Percentiles rank a stretch among this genome's conserved stretches.
These are phyloP conservation scores for Tympanoctomys barrerae DNA, from an alignment of 2,797 vertebrate species.

Conservation along the genomic window DNA sequence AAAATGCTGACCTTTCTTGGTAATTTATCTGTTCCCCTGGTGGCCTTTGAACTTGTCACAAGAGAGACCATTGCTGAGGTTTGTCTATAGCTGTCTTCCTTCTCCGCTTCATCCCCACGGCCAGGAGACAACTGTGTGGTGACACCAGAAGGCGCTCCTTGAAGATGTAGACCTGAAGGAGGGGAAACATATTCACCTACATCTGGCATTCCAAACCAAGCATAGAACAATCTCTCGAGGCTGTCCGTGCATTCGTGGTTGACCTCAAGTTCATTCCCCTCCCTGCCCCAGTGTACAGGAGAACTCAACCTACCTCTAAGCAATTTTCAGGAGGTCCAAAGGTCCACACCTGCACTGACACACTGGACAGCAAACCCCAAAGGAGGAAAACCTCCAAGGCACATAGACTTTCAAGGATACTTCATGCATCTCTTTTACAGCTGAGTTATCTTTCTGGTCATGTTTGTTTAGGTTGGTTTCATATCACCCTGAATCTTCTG, in stretches of 20 bases:
- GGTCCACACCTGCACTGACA: background rate
- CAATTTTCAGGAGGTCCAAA: background rate
- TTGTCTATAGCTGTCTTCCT: constrained; percentile 49
- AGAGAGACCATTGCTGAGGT: constrained; percentile 69
- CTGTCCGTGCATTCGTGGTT: background rate
- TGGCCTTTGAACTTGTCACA: constrained; percentile 50
- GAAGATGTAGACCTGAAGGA: constrained; percentile 72
- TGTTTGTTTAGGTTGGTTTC: background rate
- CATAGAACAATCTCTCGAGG: background rate
- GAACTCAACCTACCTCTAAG: background rate
- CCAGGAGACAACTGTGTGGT: constrained; percentile 58
- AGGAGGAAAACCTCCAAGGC: background rate
- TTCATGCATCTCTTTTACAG: no score
- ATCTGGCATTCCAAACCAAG: background rate
- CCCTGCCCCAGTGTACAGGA: rapidly evolving
- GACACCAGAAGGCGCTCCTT: constrained; percentile 56
- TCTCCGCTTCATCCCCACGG: constrained; percentile 44
- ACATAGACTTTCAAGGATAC: background rate
- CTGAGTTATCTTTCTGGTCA: background rate
- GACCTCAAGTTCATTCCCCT: rapidly evolving
- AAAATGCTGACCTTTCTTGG: constrained; percentile 76
- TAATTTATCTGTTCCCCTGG: constrained; percentile 16
- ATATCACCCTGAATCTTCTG: background rate
- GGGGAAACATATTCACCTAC: background rate
- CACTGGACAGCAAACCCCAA: background rate